phyloP scores from a whole-genome alignment of 2,888 invertebrate species.

The Lochmaea capreae region DNA sequence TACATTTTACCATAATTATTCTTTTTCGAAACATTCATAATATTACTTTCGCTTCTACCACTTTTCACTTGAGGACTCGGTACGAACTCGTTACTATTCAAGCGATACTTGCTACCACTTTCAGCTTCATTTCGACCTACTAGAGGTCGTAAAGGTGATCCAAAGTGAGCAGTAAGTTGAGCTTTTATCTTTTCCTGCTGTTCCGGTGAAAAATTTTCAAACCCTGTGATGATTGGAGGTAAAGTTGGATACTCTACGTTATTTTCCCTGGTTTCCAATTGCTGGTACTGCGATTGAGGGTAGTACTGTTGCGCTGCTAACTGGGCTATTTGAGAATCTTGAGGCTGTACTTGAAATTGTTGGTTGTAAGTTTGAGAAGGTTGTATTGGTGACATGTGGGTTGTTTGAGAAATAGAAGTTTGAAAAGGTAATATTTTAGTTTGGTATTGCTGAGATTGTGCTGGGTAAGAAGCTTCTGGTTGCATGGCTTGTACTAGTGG shows the following conservation, averaged over 20 bases:
- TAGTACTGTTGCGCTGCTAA: constrained; percentile 55
- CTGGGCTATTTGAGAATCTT: constrained; percentile 56
- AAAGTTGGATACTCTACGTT: constrained; percentile 40
- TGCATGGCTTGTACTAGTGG: constrained; percentile 23
- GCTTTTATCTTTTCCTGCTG: constrained; percentile 63
- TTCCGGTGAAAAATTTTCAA: constrained; percentile 63
- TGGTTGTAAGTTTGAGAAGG: constrained; percentile 37
- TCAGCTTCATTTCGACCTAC: constrained; percentile 10
- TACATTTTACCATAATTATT: constrained; percentile 30
- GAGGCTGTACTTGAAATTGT: constrained; percentile 41
- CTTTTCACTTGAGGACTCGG: constrained; percentile 51
- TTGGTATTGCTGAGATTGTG: constrained; percentile 35
- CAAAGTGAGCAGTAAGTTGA: constrained; percentile 59
- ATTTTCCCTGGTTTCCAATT: constrained; percentile 24
- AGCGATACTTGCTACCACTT: constrained; percentile 26
- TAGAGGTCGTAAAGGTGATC: constrained; percentile 50
- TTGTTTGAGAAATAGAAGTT: constrained; percentile 25
- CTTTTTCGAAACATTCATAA: constrained; percentile 33
- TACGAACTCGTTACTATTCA: constrained; percentile 48
- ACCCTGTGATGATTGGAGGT: constrained; percentile 63
- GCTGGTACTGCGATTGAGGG: constrained; percentile 13
- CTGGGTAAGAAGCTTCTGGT: constrained; percentile 26
- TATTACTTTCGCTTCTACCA: constrained; percentile 37
- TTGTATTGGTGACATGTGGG: constrained; percentile 42
- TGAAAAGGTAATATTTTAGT: constrained; percentile 38